Evolutionary conservation across 1,140 invertebrate species (phyloP).

Genomic region (Listronotus bonariensis): DNA sequence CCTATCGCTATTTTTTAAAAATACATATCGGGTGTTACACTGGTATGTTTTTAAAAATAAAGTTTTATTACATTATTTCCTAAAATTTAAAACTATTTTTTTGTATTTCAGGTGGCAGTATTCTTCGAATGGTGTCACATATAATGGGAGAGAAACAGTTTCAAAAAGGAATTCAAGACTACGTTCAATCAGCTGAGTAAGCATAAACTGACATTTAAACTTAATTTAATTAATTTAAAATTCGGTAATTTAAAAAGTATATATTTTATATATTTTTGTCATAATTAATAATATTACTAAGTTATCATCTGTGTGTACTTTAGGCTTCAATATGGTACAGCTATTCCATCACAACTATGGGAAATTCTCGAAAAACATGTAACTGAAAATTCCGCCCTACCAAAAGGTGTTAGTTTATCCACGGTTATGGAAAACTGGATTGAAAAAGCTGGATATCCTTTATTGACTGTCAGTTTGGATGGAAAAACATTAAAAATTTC

Average conservation of each 20-base stretch:
- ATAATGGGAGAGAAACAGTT: background rate
- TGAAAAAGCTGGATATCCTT: conserved; percentile 60
- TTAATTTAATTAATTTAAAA: too few relatives aligned
- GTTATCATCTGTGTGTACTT: background rate
- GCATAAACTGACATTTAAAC: too few relatives aligned
- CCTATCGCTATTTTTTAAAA: too few relatives aligned
- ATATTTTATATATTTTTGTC: too few relatives aligned
- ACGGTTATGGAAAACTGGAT: conserved; percentile 62
- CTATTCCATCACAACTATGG: background rate
- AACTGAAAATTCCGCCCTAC: background rate
- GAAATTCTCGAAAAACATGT: background rate
- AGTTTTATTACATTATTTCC: too few relatives aligned
- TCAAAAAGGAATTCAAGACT: background rate
- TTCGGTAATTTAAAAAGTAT: too few relatives aligned
- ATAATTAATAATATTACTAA: too few relatives aligned
- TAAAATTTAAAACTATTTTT: too few relatives aligned
- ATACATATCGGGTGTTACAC: too few relatives aligned
- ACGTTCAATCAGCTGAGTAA: background rate
- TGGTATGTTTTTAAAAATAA: too few relatives aligned
- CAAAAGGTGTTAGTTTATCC: background rate
- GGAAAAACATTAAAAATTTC: background rate
- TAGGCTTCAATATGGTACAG: background rate
- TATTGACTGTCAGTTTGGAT: conserved; percentile 13
- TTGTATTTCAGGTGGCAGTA: conserved; percentile 10
- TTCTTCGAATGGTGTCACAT: conserved; percentile 2